Evolutionary conservation across 2,797 vertebrate species (phyloP).

Genomic region (Trichosurus vulpecula): DNA sequence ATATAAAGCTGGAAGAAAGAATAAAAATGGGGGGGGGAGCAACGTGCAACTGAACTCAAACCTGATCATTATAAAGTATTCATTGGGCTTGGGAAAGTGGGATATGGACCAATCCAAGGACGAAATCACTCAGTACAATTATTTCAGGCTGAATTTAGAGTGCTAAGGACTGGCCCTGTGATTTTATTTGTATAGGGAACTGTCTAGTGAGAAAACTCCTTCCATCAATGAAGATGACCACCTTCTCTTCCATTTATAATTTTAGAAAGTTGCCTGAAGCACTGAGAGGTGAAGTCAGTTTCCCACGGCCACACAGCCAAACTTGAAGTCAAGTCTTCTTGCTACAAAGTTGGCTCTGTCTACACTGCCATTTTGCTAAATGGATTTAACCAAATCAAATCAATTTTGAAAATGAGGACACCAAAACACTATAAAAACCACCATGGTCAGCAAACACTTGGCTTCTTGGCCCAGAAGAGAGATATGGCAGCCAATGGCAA

Average conservation of each 20-base stretch:
- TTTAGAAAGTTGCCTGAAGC: neutral
- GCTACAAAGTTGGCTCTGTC: neutral
- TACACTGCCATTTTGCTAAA: neutral
- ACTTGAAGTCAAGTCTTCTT: neutral
- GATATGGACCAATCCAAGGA: neutral
- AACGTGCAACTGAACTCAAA: neutral
- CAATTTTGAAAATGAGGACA: neutral
- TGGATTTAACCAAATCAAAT: neutral
- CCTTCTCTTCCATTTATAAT: neutral
- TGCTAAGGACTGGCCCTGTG: neutral
- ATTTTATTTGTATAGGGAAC: neutral
- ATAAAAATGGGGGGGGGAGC: neutral
- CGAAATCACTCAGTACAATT: neutral
- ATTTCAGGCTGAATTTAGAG: neutral
- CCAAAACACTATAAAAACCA: neutral
- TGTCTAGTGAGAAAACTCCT: neutral
- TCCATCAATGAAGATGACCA: neutral
- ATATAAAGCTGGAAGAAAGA: neutral
- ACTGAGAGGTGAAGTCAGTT: neutral
- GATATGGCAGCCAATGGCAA: neutral
- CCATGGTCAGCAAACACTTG: neutral
- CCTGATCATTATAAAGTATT: neutral
- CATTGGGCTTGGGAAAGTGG: neutral
- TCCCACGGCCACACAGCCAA: neutral
- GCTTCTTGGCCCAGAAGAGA: neutral